Conservation (phyloP, 92 coral and sea anemone genomes). For the Phymanthus crucifer region DNA sequence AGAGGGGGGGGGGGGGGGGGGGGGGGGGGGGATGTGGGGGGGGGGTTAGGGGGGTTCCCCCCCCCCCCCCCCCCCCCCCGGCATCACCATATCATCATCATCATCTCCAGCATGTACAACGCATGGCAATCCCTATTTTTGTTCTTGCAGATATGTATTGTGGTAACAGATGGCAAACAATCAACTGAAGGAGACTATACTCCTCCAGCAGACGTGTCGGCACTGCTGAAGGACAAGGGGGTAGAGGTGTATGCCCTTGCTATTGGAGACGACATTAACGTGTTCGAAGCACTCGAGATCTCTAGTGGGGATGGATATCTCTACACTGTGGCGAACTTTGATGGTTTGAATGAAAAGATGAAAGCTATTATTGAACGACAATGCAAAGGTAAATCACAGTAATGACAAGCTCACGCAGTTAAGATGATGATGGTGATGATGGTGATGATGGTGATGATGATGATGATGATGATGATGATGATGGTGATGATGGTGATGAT, state of each 20-base stretch:
- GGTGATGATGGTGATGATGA: too few species aligned
- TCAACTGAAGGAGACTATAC: not conserved
- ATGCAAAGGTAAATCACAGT: slow-evolving; percentile 19
- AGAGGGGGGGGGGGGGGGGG: too few species aligned
- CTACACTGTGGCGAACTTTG: slow-evolving; percentile 4
- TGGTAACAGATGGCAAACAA: slow-evolving; percentile 33
- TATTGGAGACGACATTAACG: slow-evolving; percentile 13
- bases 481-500: too few species aligned
- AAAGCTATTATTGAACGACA: slow-evolving; percentile 2
- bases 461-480: too few species aligned
- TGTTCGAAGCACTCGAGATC: slow-evolving; percentile 1
- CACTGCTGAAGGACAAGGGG: slow-evolving; percentile 14
- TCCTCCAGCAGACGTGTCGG: not conserved
- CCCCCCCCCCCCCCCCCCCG: too few species aligned
- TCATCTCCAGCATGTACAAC: not conserved
- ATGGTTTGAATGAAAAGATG: not conserved
- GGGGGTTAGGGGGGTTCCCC: too few species aligned
- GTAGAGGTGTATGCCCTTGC: slow-evolving; percentile 18
- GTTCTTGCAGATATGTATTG: slow-evolving; percentile 8
- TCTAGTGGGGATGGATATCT: slow-evolving; percentile 12
- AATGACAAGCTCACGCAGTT: too few species aligned
- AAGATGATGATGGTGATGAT: too few species aligned
- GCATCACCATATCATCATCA: not conserved
- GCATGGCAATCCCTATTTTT: not conserved
- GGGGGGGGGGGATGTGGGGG: not conserved